Conservation (phyloP, 2,797 vertebrate genomes). For the Cynopterus sphinx region DNA sequence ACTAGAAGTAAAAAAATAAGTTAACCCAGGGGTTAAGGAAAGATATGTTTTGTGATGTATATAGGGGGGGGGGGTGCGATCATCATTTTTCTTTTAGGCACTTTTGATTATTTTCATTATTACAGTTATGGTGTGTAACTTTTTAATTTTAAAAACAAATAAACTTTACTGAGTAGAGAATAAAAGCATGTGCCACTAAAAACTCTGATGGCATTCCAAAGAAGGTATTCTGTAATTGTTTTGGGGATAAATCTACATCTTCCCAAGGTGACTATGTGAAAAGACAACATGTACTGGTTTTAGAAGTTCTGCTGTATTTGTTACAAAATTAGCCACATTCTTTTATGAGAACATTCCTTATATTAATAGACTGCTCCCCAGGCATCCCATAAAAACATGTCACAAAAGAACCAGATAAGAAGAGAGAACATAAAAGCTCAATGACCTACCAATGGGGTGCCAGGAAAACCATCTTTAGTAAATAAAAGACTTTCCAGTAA, state of each 20-base stretch:
- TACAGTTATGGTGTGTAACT: neutral
- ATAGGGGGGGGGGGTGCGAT: neutral
- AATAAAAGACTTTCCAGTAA: constrained; percentile 34
- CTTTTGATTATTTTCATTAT: neutral
- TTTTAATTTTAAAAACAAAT: constrained; percentile 27
- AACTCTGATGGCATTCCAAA: neutral
- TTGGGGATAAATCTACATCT: neutral
- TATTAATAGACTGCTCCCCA: constrained; percentile 40
- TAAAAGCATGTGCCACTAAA: neutral
- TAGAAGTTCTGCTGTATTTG: constrained; percentile 35
- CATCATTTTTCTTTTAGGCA: neutral
- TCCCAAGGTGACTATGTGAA: neutral
- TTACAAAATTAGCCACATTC: constrained; percentile 47
- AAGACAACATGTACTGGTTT: neutral
- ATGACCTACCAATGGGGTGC: neutral
- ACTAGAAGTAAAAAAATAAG: neutral
- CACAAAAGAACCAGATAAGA: constrained; percentile 40
- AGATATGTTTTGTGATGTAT: too few species aligned
- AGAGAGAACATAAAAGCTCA: constrained; percentile 16
- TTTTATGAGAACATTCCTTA: neutral
- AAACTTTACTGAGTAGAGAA: neutral
- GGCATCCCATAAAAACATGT: constrained; percentile 35
- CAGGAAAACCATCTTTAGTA: constrained; percentile 23
- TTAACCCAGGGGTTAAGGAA: neutral
- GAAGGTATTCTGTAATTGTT: neutral